Percentiles rank a stretch among this genome's conserved stretches.
Conservation (phyloP, 2,113 vertebrate species). For the Thermophis baileyi region DNA sequence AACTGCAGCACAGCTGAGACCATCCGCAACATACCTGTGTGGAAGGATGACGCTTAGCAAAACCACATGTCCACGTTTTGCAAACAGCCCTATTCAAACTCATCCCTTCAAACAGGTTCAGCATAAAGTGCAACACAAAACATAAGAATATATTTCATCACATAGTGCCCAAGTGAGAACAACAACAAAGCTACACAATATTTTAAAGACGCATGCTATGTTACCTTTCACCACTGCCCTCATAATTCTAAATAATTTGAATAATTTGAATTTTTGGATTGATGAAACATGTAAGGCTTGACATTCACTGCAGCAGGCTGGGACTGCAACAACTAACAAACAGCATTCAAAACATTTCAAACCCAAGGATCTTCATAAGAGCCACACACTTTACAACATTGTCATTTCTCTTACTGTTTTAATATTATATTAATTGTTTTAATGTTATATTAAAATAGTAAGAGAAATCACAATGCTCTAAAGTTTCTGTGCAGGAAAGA, state of each 20-base stretch:
- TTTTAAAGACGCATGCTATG: not conserved
- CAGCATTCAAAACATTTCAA: not conserved
- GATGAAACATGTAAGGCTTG: not conserved
- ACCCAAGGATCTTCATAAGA: not conserved
- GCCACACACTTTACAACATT: not conserved
- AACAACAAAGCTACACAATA: not conserved
- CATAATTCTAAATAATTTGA: not conserved
- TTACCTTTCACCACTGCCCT: not conserved
- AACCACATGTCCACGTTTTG: not conserved
- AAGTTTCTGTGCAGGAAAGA: not conserved
- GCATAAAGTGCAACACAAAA: not conserved
- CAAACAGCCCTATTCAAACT: not conserved
- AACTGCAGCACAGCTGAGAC: slow-evolving; percentile 87
- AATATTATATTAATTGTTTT: not conserved
- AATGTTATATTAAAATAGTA: not conserved
- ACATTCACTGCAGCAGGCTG: not conserved
- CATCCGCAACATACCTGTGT: slow-evolving; percentile 80
- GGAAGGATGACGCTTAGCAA: not conserved
- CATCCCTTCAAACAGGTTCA: not conserved
- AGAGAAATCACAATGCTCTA: not conserved
- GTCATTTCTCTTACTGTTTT: not conserved
- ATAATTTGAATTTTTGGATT: not conserved
- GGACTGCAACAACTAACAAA: not conserved
- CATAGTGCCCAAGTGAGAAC: not conserved
- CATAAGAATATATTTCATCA: not conserved